Percentiles rank a stretch among this genome's conserved stretches.
These are phyloP conservation scores for Netelia inedita DNA, from an alignment of 2,888 invertebrate genomes.

Conservation along the genomic window DNA sequence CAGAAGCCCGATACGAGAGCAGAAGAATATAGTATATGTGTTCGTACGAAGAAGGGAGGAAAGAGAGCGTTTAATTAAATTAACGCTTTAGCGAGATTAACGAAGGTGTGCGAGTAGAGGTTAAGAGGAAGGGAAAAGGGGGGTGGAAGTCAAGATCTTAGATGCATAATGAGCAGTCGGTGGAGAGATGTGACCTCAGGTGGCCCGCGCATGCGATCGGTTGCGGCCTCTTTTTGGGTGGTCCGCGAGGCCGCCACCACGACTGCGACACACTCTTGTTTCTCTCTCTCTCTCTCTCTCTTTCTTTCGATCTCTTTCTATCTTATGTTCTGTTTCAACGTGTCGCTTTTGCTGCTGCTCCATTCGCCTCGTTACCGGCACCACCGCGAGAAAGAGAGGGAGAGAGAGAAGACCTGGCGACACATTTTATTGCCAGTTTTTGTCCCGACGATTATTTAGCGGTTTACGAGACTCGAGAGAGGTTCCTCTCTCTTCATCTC, in stretches of 20 bases:
- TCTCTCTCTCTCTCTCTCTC: constrained; percentile 32
- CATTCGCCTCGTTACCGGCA: constrained; percentile 81
- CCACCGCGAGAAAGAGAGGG: constrained; percentile 51
- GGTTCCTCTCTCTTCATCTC: not conserved
- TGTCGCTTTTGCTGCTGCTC: constrained; percentile 70
- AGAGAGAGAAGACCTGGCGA: constrained; percentile 73
- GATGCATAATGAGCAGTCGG: constrained; percentile 84
- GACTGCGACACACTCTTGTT: constrained; percentile 41
- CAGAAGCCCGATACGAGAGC: constrained; percentile 39
- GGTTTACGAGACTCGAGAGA: constrained; percentile 79
- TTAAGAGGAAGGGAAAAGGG: constrained; percentile 61
- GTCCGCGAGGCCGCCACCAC: constrained; percentile 77
- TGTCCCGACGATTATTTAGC: constrained; percentile 82
- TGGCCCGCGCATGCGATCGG: constrained; percentile 54
- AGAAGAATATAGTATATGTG: constrained; percentile 61
- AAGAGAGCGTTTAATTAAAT: constrained; percentile 84
- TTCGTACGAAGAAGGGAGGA: constrained; percentile 69
- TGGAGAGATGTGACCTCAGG: constrained; percentile 71
- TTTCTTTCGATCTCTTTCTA: constrained; percentile 14
- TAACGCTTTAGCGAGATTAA: constrained; percentile 85
- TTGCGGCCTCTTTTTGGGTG: constrained; percentile 82
- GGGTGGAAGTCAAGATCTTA: constrained; percentile 77
- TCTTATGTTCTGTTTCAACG: constrained; percentile 8
- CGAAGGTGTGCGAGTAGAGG: constrained; percentile 82
- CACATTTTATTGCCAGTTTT: constrained; percentile 84